Conservation (phyloP, 1,140 invertebrate genomes). For the Lerema accius region DNA sequence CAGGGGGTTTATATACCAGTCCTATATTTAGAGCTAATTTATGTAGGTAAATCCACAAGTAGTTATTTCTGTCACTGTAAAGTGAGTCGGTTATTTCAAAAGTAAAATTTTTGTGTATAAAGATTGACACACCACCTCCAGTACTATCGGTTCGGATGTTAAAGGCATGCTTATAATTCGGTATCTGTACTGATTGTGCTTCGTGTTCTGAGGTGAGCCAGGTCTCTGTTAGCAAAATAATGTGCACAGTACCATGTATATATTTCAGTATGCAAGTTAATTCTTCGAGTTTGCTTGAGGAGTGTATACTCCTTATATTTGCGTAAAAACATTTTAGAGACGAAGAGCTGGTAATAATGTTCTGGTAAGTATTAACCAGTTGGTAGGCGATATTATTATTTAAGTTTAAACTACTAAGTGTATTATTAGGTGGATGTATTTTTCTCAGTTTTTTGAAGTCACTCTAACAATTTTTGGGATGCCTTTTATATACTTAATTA, state of each 20-base stretch:
- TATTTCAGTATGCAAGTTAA: not conserved
- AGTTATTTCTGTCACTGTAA: slow-evolving; percentile 11
- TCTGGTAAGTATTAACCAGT: slow-evolving; percentile 3
- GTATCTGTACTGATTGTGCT: too few relatives aligned
- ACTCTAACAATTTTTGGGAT: slow-evolving; percentile 28
- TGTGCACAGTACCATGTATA: not conserved
- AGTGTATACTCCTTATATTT: not conserved
- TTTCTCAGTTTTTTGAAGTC: slow-evolving; percentile 25
- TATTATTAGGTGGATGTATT: not conserved
- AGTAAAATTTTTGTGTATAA: slow-evolving; percentile 18
- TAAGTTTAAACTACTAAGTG: not conserved
- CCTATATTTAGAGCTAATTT: slow-evolving; percentile 21
- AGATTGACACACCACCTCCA: slow-evolving; percentile 25
- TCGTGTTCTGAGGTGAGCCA: too few relatives aligned
- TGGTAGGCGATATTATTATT: slow-evolving; percentile 22
- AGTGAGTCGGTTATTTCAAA: slow-evolving; percentile 14
- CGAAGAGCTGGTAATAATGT: not conserved
- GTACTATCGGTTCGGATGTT: slow-evolving; percentile 21
- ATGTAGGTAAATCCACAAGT: slow-evolving; percentile 13
- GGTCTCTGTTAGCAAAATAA: not conserved
- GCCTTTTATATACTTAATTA: slow-evolving; percentile 38
- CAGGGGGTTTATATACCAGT: slow-evolving; percentile 11
- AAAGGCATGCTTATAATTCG: slow-evolving; percentile 9
- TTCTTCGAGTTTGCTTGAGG: not conserved
- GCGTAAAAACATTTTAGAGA: not conserved